Evolutionary conservation across 2,113 vertebrate genomes (phyloP).

Genomic region (Paratilapia polleni): DNA sequence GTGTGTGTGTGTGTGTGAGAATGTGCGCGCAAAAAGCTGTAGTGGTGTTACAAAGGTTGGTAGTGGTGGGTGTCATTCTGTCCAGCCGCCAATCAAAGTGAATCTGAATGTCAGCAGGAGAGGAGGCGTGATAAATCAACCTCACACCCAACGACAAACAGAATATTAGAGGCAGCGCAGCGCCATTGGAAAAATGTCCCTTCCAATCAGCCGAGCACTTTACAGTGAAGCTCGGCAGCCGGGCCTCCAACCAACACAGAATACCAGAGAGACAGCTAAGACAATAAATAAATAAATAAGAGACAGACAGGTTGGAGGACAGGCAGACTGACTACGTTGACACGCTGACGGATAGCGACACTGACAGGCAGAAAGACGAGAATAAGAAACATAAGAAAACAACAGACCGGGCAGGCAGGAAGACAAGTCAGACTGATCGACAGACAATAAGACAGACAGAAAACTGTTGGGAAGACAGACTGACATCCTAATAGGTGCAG

Average conservation of each 20-base stretch:
- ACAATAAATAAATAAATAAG: conserved; percentile 35
- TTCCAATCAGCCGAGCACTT: conserved; percentile 77
- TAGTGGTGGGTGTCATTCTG: conserved; percentile 56
- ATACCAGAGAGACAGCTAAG: conserved; percentile 46
- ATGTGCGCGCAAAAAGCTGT: not conserved
- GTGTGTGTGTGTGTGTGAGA: not conserved
- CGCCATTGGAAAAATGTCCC: conserved; percentile 79
- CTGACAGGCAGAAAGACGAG: conserved; percentile 32
- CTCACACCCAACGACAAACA: conserved; percentile 76
- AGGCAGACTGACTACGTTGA: conserved; percentile 29
- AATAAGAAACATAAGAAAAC: conserved; percentile 42
- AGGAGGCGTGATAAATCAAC: conserved; percentile 78
- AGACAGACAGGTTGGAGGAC: conserved; percentile 28
- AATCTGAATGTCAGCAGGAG: conserved; percentile 75
- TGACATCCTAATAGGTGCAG: not conserved
- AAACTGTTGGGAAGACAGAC: not conserved
- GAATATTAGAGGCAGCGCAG: conserved; percentile 72
- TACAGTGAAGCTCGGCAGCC: conserved; percentile 66
- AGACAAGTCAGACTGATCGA: not conserved
- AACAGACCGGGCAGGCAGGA: not conserved
- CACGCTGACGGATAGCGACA: not conserved
- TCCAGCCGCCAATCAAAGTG: conserved; percentile 72
- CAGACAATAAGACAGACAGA: not conserved
- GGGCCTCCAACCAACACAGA: conserved; percentile 33
- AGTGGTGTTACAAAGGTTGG: not conserved